These are phyloP conservation scores for Apodemia hepburni DNA, from an alignment of 2,888 invertebrate species.

Conservation along the genomic window DNA sequence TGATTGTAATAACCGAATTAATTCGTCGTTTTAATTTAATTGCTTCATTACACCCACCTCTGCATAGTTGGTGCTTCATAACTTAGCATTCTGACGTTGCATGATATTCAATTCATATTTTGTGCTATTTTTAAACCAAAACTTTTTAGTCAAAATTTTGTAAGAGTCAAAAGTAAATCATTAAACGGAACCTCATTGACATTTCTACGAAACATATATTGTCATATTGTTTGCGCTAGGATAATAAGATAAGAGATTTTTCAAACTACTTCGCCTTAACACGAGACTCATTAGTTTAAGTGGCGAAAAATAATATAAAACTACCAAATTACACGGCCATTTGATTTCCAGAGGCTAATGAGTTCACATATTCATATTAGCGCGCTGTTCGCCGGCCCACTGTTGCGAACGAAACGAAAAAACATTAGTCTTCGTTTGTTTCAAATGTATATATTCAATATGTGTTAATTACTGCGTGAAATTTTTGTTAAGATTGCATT, in stretches of 20 bases:
- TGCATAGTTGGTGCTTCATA: too few species aligned
- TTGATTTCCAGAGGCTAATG: constrained; percentile 11
- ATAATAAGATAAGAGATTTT: neutral
- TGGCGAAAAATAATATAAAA: constrained; percentile 17
- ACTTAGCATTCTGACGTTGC: too few species aligned
- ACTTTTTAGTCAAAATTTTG: too few species aligned
- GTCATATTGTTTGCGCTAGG: too few species aligned
- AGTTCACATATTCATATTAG: constrained; percentile 12
- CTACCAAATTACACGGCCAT: constrained; percentile 13
- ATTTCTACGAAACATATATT: too few species aligned
- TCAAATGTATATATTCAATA: neutral
- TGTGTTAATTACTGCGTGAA: neutral
- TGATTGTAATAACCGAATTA: too few species aligned
- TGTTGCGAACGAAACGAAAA: neutral
- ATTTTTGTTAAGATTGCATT: neutral
- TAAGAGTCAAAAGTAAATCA: too few species aligned
- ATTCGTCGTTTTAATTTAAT: too few species aligned
- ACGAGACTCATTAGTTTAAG: constrained; percentile 18
- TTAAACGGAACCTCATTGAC: too few species aligned
- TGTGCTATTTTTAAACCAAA: too few species aligned
- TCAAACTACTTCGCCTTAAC: constrained; percentile 18
- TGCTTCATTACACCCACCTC: too few species aligned
- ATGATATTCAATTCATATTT: too few species aligned
- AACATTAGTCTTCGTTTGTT: neutral
- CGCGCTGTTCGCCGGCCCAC: neutral